Evolutionary conservation across 92 coral and sea anemone genomes (phyloP).

Genomic region (Desmophyllum pertusum): DNA sequence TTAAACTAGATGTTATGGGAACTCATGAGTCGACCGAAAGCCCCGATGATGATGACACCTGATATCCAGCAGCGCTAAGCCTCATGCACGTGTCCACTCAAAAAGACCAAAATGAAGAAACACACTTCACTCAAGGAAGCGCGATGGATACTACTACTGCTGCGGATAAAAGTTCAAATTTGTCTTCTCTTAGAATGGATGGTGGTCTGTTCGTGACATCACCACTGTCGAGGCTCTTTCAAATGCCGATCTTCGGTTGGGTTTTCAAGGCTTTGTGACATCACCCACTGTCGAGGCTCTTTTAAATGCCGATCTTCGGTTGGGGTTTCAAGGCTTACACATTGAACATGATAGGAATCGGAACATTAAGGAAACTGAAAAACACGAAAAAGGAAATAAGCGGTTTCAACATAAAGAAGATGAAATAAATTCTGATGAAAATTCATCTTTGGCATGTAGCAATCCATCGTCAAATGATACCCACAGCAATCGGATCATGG

Average conservation of each 20-base stretch:
- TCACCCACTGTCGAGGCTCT: conserved; percentile 30
- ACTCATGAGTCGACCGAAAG: not conserved
- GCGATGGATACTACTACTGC: too few species aligned
- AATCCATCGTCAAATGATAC: not conserved
- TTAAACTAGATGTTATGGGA: not conserved
- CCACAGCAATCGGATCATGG: not conserved
- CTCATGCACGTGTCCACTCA: too few species aligned
- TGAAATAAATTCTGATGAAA: not conserved
- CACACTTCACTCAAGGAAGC: not conserved
- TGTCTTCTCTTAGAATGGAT: not conserved
- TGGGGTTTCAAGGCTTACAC: not conserved
- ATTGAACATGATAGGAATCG: conserved; percentile 2
- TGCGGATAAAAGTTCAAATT: not conserved
- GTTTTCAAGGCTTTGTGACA: too few species aligned
- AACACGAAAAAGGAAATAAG: not conserved
- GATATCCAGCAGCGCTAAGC: not conserved
- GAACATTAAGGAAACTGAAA: not conserved
- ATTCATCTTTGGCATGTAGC: not conserved
- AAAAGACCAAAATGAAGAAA: not conserved
- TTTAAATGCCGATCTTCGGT: conserved; percentile 23
- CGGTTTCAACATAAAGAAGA: not conserved
- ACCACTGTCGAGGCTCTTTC: too few species aligned
- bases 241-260: too few species aligned
- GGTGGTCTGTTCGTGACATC: not conserved
- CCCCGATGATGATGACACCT: not conserved